Conservation (phyloP, 2,888 invertebrate genomes). For the Anagyrus pseudococci region DNA sequence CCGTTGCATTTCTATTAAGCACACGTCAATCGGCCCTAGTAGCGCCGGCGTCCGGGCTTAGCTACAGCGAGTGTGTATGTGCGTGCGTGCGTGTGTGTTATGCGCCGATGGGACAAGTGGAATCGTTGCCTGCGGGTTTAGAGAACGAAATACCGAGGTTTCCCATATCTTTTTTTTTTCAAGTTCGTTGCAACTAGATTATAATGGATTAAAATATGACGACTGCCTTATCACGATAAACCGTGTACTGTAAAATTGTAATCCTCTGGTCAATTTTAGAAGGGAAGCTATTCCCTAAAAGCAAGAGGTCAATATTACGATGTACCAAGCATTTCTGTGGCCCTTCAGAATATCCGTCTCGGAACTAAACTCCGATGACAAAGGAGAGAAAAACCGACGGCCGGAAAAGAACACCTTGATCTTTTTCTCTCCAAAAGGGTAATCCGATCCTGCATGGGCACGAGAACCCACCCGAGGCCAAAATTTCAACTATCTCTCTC, state of each 20-base stretch:
- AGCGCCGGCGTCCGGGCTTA: neutral
- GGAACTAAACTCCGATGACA: neutral
- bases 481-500: slow-evolving; percentile 37
- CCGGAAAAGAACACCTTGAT: slow-evolving; percentile 20
- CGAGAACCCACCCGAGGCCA: slow-evolving; percentile 44
- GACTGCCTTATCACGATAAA: no score
- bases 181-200: no score
- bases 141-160: no score
- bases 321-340: slow-evolving; percentile 4
- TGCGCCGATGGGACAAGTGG: no score
- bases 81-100: no score
- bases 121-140: no score
- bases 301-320: slow-evolving; percentile 25
- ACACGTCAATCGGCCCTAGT: slow-evolving; percentile 53
- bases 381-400: neutral
- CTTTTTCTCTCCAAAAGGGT: slow-evolving; percentile 50
- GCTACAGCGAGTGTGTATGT: no score
- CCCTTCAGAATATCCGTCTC: neutral
- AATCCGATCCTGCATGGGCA: slow-evolving; percentile 57
- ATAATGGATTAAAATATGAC: no score
- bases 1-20: slow-evolving; percentile 59
- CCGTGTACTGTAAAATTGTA: no score
- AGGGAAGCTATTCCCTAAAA: slow-evolving; percentile 10
- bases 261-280: no score
- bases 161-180: no score